Evolutionary conservation across 2,113 vertebrate genomes (phyloP).

Genomic region (Camarhynchus parvulus): DNA sequence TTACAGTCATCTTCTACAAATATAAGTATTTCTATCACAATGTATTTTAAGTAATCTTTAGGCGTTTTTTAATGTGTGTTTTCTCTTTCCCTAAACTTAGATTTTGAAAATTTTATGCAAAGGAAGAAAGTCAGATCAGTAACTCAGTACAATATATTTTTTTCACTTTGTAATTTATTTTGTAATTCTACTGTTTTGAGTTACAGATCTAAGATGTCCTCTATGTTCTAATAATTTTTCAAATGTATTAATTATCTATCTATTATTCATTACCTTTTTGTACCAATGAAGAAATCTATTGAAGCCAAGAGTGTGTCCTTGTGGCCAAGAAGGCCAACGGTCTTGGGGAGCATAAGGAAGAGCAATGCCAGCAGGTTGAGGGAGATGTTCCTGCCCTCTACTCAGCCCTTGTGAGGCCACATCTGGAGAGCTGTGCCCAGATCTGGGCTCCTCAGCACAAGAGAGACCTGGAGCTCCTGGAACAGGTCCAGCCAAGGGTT

Average conservation of each 20-base stretch:
- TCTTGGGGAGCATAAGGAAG: neutral
- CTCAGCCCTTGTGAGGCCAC: no score
- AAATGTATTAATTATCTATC: neutral
- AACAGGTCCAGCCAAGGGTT: neutral
- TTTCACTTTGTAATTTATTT: neutral
- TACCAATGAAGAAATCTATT: neutral
- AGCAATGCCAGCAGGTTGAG: accelerated
- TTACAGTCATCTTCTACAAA: neutral
- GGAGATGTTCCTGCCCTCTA: neutral
- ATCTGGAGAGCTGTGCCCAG: no score
- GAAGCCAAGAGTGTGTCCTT: neutral
- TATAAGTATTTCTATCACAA: neutral
- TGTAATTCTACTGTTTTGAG: neutral
- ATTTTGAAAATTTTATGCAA: neutral
- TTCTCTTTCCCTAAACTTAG: neutral
- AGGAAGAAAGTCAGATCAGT: neutral
- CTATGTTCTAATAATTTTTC: neutral
- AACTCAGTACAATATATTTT: neutral
- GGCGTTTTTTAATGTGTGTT: neutral
- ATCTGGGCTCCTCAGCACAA: accelerated
- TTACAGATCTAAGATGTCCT: neutral
- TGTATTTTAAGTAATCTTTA: neutral
- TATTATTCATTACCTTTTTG: neutral
- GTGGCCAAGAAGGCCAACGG: accelerated
- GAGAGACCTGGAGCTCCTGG: neutral